Evolutionary conservation across 2,797 vertebrate genomes (phyloP), one percentile per base, ranked within the genome.

Genomic region (Micropoecilia bifurca): DNA sequence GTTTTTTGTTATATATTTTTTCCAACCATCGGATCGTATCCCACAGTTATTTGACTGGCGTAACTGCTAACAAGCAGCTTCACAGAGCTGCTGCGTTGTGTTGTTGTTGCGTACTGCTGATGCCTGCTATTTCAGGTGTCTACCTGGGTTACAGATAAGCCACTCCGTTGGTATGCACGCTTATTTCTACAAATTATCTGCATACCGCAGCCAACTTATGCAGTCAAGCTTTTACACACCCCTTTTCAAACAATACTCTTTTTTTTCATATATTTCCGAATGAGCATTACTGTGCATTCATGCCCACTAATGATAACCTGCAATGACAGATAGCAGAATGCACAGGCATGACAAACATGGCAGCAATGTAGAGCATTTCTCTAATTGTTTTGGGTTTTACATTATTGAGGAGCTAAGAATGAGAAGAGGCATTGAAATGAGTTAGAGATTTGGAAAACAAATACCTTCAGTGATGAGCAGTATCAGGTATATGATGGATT

Each of bases 311-410:
- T 66, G 78, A 71, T 83, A 71, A 71, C 7, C 78, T 76, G 41
- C 41, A 16, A 77, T 57, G 80, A 80, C 79, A 82, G 39, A 61
- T 55, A 77, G 79, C 43, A 45, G 74, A 80, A 53, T 39, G 43
- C 50, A 36, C 30, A 76, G 59, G 75, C 33, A 75, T 12, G 80
- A 75, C 2, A 79, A 81, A 82, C 87, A 91, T 75, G 89, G 74
- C 57, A 77, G 69, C 20, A 47, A 87, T 84, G 87, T 50, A 73
- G 12, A 74, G 71, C 80, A 85, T 92, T 85, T 73, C 55, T 12
- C 3, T 91, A 90, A 92, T 90, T 80, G 84, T 91, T 90, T 85
- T 87, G 78, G 77, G n/a, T 80, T 74, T 77, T 43, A 47, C 66
- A 71, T 73, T 74, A 66, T 71, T 68, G 28, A 43, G 47, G 75